These are phyloP conservation scores for Pongo abelii DNA, from an alignment of 2,113 vertebrate genomes.

Conservation along the genomic window DNA sequence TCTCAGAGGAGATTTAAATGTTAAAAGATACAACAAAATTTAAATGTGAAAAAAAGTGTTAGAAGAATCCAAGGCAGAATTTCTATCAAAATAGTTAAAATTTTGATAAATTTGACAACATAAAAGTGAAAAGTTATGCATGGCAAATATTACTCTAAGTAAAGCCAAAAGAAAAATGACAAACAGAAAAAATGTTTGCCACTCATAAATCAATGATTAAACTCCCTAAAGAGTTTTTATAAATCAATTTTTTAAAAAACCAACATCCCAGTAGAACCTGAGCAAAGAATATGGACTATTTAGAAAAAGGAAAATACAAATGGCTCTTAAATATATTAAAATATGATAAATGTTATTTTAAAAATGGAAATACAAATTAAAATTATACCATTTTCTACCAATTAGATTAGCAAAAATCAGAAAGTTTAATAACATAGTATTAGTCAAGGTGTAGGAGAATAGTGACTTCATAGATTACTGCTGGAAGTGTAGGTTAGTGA, in stretches of 20 bases:
- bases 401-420: conserved; percentile 9
- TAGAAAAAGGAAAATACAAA: background rate
- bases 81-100: background rate
- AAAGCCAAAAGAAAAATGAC: conserved; percentile 1
- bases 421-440: background rate
- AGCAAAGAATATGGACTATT: background rate
- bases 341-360: background rate
- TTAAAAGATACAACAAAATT: background rate
- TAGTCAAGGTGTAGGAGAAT: background rate
- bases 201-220: background rate
- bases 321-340: background rate
- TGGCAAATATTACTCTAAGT: background rate
- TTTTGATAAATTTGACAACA: background rate
- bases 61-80: background rate
- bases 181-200: background rate
- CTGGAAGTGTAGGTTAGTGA: background rate
- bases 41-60: background rate
- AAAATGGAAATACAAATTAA: background rate
- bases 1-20: background rate
- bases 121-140: background rate
- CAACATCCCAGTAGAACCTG: background rate
- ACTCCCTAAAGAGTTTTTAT: conserved; percentile 9
- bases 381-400: background rate
- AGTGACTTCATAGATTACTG: background rate
- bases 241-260: background rate